Conservation (phyloP, 2,888 invertebrate species). For the Dendrolimus houi region DNA sequence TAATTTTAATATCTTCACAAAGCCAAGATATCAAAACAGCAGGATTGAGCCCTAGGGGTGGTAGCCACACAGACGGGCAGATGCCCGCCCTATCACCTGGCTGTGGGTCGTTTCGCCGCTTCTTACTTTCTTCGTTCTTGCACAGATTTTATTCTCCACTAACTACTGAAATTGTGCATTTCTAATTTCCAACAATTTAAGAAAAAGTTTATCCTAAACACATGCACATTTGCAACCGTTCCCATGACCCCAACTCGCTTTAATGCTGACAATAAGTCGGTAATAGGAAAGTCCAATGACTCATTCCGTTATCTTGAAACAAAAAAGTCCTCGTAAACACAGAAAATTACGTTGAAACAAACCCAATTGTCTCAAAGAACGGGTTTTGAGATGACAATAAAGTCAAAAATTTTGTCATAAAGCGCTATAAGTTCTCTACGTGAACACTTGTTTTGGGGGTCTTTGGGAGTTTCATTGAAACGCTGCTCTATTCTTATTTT, state of each 20-base stretch:
- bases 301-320: not conserved
- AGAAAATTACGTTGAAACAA: not conserved
- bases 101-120: too few species aligned
- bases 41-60: too few species aligned
- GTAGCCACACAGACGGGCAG: too few species aligned
- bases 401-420: not conserved
- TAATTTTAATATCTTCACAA: too few species aligned
- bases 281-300: not conserved
- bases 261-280: not conserved
- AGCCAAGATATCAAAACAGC: too few species aligned
- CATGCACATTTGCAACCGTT: not conserved
- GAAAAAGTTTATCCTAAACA: not conserved
- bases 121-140: too few species aligned
- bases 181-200: too few species aligned
- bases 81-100: too few species aligned
- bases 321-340: not conserved
- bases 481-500: too few species aligned
- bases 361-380: not conserved
- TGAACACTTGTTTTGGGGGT: not conserved
- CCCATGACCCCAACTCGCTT: not conserved
- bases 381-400: not conserved
- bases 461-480: not conserved
- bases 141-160: too few species aligned
- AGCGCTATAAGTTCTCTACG: not conserved
- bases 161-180: too few species aligned